Conservation (phyloP, 1,140 invertebrate genomes). For the Leptopilina boulardi region DNA sequence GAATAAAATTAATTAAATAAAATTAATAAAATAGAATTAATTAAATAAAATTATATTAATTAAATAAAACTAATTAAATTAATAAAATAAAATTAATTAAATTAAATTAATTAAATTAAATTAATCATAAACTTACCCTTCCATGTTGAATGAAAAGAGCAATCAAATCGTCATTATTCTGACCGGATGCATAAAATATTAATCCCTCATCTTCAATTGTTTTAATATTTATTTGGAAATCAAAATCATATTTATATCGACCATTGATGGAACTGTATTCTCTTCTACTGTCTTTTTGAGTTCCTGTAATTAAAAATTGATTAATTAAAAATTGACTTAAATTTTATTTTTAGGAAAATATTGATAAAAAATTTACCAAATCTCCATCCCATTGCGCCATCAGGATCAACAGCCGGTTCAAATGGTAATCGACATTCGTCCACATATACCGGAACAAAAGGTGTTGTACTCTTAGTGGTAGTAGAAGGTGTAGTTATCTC, state of each 20-base stretch:
- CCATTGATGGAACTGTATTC: conserved; percentile 82
- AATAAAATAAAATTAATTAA: neutral
- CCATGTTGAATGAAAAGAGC: conserved; percentile 89
- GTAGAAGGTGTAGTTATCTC: conserved; percentile 51
- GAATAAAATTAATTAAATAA: too few species aligned
- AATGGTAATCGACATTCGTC: conserved; percentile 69
- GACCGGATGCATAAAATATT: conserved; percentile 88
- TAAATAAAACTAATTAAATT: too few species aligned
- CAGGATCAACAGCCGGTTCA: conserved; percentile 67
- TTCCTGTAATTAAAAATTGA: conserved; percentile 76
- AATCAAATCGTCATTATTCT: conserved; percentile 84
- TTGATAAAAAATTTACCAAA: conserved; percentile 70
- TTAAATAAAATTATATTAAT: too few species aligned
- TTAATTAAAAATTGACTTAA: neutral
- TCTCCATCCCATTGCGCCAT: conserved; percentile 70
- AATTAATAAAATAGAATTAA: too few species aligned
- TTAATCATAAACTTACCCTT: conserved; percentile 76
- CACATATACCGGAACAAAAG: conserved; percentile 34
- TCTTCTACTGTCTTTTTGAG: conserved; percentile 82
- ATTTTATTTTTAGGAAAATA: conserved; percentile 33
- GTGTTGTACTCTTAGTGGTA: conserved; percentile 49
- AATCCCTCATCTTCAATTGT: conserved; percentile 88
- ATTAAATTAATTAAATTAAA: conserved; percentile 30
- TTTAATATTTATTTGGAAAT: conserved; percentile 89
- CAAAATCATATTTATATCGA: conserved; percentile 81